Conservation (phyloP, 2,113 vertebrate species). For the Sapayoa aenigma region DNA sequence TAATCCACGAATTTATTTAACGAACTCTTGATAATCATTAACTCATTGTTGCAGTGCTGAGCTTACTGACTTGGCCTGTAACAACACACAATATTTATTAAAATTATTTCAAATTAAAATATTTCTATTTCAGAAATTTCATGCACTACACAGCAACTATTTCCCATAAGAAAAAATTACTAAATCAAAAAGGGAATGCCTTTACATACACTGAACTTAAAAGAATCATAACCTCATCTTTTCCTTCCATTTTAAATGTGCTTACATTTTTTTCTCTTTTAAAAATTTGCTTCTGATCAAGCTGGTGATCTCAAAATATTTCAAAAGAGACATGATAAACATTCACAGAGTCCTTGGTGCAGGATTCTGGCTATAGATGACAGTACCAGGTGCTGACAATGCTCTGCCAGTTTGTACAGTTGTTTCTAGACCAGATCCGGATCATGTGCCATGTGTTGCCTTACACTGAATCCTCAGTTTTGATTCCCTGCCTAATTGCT, state of each 20-base stretch:
- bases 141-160: background rate
- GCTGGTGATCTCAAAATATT: background rate
- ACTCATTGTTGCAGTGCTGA: background rate
- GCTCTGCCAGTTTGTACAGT: background rate
- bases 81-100: background rate
- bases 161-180: background rate
- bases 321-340: background rate
- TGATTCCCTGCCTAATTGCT: constrained; percentile 31
- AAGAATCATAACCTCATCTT: background rate
- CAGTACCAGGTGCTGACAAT: background rate
- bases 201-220: background rate
- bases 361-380: background rate
- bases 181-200: background rate
- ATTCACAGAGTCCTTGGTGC: background rate
- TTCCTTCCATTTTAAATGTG: background rate
- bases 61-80: background rate
- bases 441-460: background rate
- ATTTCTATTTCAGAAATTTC: background rate
- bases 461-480: background rate
- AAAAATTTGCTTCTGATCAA: background rate
- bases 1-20: background rate
- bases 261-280: background rate
- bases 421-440: background rate
- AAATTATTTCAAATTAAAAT: background rate
- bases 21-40: background rate